These are phyloP conservation scores for Acanthoscelides obtectus DNA, from an alignment of 2,888 invertebrate genomes.

Conservation along the genomic window DNA sequence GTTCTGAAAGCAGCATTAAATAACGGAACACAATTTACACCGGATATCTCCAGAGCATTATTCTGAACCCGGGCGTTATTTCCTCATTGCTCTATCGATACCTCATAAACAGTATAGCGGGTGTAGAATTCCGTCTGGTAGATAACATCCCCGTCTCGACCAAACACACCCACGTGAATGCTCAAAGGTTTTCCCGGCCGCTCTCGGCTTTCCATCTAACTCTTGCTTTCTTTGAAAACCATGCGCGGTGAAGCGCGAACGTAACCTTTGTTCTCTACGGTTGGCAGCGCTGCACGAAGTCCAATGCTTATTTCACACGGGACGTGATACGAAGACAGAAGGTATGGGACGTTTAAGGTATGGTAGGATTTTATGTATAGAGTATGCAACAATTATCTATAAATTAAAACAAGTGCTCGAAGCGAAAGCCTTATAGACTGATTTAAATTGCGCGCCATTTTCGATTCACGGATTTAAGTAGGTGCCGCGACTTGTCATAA, in stretches of 20 bases:
- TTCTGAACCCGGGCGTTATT: neutral
- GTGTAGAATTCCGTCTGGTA: neutral
- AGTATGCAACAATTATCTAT: too few species aligned
- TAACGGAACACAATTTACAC: neutral
- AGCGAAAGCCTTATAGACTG: too few species aligned
- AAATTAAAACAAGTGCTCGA: too few species aligned
- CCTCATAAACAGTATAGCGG: neutral
- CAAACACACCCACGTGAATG: neutral
- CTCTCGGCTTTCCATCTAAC: neutral
- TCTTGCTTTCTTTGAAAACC: neutral
- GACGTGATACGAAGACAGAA: neutral
- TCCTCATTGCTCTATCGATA: neutral
- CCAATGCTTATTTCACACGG: neutral
- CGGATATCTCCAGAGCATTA: neutral
- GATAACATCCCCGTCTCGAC: neutral
- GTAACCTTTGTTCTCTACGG: neutral
- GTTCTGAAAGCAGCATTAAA: neutral
- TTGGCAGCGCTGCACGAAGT: neutral
- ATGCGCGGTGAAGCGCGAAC: neutral
- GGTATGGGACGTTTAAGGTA: neutral
- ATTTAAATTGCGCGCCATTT: too few species aligned
- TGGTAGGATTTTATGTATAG: neutral
- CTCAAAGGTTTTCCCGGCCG: neutral
- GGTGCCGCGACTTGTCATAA: too few species aligned
- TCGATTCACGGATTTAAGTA: too few species aligned